These are phyloP conservation scores for Calliphora vomitoria DNA, from an alignment of 2,888 invertebrate species.

Conservation along the genomic window DNA sequence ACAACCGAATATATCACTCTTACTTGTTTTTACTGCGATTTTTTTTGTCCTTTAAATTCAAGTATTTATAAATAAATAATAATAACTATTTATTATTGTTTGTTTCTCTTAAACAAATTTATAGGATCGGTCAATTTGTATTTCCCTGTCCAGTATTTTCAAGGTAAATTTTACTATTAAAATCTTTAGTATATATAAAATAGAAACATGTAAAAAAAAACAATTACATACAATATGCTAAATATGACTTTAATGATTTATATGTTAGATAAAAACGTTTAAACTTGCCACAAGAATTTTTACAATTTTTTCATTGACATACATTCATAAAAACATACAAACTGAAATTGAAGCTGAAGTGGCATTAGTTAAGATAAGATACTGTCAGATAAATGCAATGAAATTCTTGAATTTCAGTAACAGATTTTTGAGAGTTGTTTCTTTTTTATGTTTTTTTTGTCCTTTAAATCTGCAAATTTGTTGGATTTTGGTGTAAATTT, in stretches of 20 bases:
- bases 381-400: constrained; percentile 10
- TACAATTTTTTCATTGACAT: constrained; percentile 30
- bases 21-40: too few species aligned
- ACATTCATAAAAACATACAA: neutral
- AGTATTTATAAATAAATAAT: too few species aligned
- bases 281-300: constrained; percentile 12
- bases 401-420: neutral
- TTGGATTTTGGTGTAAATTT: too few species aligned
- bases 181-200: neutral
- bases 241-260: neutral
- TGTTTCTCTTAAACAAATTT: neutral
- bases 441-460: neutral
- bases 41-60: too few species aligned
- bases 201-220: neutral
- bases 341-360: neutral
- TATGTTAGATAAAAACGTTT: constrained; percentile 8
- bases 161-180: neutral
- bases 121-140: neutral
- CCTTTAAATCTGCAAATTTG: too few species aligned
- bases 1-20: too few species aligned
- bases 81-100: neutral
- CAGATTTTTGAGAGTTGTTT: neutral
- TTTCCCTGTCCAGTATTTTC: neutral
- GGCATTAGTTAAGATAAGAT: constrained; percentile 1
- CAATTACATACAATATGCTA: neutral